phyloP scores from a whole-genome alignment of 1,140 invertebrate genomes.

The Drosophila azteca region DNA sequence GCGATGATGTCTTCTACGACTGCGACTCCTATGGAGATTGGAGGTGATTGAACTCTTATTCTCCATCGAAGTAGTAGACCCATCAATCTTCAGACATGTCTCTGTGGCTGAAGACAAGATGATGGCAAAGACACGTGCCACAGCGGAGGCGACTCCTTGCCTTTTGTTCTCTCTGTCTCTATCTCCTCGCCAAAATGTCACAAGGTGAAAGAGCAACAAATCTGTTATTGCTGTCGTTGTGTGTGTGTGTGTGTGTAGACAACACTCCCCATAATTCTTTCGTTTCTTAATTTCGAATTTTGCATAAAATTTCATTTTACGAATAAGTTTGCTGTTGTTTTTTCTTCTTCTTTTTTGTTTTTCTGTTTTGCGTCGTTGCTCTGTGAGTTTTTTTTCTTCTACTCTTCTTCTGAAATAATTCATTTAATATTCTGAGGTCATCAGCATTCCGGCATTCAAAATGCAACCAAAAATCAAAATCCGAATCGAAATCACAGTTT shows the following conservation, averaged over 20 bases:
- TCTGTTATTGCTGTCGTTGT: neutral
- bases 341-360: slow-evolving; percentile 27
- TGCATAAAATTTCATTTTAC: slow-evolving; percentile 36
- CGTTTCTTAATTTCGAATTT: slow-evolving; percentile 5
- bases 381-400: slow-evolving; percentile 32
- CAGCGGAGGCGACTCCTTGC: slow-evolving; percentile 1
- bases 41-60: slow-evolving; percentile 46
- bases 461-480: slow-evolving; percentile 44
- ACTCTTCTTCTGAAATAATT: slow-evolving; percentile 27
- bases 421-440: slow-evolving; percentile 61
- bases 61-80: neutral
- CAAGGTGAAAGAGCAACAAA: slow-evolving; percentile 41
- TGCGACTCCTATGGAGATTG: neutral
- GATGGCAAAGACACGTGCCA: slow-evolving; percentile 33
- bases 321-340: slow-evolving; percentile 9
- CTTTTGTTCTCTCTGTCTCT: slow-evolving; percentile 15
- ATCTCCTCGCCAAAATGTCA: slow-evolving; percentile 47
- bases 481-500: slow-evolving; percentile 9
- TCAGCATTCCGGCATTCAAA: slow-evolving; percentile 55
- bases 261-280: slow-evolving; percentile 11
- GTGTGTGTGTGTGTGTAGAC: neutral
- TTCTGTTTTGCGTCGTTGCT: neutral
- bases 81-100: slow-evolving; percentile 39
- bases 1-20: neutral
- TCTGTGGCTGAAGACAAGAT: too few relatives aligned